phyloP scores from a whole-genome alignment of 2,113 vertebrate genomes.

The Onychorhynchus coronatus region DNA sequence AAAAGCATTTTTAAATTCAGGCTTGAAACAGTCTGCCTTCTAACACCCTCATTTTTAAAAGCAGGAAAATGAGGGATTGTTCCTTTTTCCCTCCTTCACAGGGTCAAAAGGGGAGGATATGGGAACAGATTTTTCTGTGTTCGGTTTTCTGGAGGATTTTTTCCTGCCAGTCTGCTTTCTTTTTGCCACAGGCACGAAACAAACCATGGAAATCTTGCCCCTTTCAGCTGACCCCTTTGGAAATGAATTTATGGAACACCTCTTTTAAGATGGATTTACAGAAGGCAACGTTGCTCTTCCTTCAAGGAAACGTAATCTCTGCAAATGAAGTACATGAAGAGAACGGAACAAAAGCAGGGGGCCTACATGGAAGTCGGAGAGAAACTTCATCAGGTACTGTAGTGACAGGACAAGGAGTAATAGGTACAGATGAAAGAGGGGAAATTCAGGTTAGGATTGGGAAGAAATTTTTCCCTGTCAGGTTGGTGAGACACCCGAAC shows the following conservation, averaged over 20 bases:
- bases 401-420: neutral
- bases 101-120: neutral
- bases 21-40: neutral
- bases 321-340: fast-evolving
- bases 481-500: neutral
- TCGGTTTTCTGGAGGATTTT: neutral
- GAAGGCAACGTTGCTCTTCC: neutral
- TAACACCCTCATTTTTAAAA: neutral
- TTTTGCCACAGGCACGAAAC: neutral
- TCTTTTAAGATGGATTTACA: fast-evolving
- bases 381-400: neutral
- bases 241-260: fast-evolving
- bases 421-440: neutral
- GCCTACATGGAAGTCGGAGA: neutral
- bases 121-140: neutral
- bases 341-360: neutral
- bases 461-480: neutral
- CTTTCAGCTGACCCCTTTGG: neutral
- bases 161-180: neutral
- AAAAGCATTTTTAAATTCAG: neutral
- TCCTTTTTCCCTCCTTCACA: neutral
- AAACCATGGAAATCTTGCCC: fast-evolving
- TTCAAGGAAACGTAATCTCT: neutral
- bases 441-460: fast-evolving
- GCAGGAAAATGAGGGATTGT: neutral